These are phyloP conservation scores for Drosophila oshimai DNA, from an alignment of 1,140 invertebrate genomes.

Conservation along the genomic window DNA sequence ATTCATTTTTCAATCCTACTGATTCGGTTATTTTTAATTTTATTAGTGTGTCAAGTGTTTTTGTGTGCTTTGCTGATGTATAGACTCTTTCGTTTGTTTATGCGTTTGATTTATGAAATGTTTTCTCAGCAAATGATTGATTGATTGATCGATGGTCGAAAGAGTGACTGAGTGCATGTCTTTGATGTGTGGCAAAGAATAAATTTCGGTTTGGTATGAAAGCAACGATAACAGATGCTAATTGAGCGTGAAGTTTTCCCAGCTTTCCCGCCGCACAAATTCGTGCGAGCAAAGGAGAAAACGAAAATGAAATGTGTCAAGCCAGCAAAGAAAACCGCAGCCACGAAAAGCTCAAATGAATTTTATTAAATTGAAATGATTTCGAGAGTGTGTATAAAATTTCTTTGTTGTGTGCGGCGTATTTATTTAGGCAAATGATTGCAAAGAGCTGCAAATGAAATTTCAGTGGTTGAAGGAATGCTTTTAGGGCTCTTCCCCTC, in stretches of 20 bases:
- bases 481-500: background rate
- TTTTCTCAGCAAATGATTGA: conserved; percentile 41
- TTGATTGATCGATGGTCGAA: conserved; percentile 48
- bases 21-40: conserved; percentile 37
- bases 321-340: conserved; percentile 29
- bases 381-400: conserved; percentile 7
- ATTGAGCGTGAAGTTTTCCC: conserved; percentile 53
- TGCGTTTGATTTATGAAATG: conserved; percentile 50
- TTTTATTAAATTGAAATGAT: conserved; percentile 64
- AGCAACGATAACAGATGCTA: conserved; percentile 34
- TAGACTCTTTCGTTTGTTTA: conserved; percentile 8
- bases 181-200: conserved; percentile 52
- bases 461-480: conserved; percentile 34
- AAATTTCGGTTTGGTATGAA: conserved; percentile 12
- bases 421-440: conserved; percentile 56
- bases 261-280: conserved; percentile 1
- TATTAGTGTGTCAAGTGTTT: conserved; percentile 14
- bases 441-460: conserved; percentile 53
- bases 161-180: conserved; percentile 29
- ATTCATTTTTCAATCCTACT: conserved; percentile 18
- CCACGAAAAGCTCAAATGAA: conserved; percentile 46
- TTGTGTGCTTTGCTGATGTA: conserved; percentile 1
- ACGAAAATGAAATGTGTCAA: conserved; percentile 24
- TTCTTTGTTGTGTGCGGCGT: conserved; percentile 13
- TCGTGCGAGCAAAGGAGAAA: conserved; percentile 13